These are phyloP conservation scores for Fistularia commersonii DNA, from an alignment of 2,797 vertebrate species.

Conservation along the genomic window DNA sequence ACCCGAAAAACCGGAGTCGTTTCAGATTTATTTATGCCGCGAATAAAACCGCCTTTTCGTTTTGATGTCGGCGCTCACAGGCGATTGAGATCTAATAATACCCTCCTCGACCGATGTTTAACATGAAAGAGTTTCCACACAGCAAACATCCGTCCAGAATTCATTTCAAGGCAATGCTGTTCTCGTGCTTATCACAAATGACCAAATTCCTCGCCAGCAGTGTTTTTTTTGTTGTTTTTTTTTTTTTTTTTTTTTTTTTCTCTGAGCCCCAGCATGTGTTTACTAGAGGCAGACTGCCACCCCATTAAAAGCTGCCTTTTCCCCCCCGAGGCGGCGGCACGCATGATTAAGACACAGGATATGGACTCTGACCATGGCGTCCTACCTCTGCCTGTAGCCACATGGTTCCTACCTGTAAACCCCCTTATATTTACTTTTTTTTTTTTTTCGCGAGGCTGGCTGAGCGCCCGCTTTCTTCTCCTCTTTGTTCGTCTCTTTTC, in stretches of 20 bases:
- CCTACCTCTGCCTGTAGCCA: slow-evolving; percentile 61
- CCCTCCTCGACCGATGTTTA: slow-evolving; percentile 55
- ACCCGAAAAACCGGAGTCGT: slow-evolving; percentile 22
- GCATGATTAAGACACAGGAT: slow-evolving; percentile 73
- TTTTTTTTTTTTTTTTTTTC: too few species aligned
- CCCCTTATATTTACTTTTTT: slow-evolving; percentile 35
- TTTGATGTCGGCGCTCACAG: slow-evolving; percentile 29
- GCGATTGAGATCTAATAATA: slow-evolving; percentile 42
- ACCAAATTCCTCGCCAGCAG: slow-evolving; percentile 60
- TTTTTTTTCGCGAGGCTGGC: slow-evolving; percentile 48
- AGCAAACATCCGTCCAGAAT: slow-evolving; percentile 33
- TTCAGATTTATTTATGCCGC: slow-evolving; percentile 15
- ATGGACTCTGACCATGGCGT: slow-evolving; percentile 66
- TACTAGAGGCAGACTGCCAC: slow-evolving; percentile 68
- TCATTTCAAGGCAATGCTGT: slow-evolving; percentile 52
- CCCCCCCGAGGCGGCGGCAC: slow-evolving; percentile 54
- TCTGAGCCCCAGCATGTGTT: slow-evolving; percentile 68
- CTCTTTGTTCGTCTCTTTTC: slow-evolving; percentile 13
- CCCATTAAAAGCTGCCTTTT: slow-evolving; percentile 66
- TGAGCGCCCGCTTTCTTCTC: slow-evolving; percentile 35
- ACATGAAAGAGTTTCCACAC: slow-evolving; percentile 39
- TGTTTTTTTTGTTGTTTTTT: too few species aligned
- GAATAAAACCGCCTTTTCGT: slow-evolving; percentile 27
- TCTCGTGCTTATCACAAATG: slow-evolving; percentile 66
- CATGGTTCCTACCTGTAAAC: slow-evolving; percentile 74